A percentile compares a stretch with the other conserved stretches of the same genome.
Conservation (phyloP, 2,797 vertebrate genomes). For the Rhinogobio ventralis region DNA sequence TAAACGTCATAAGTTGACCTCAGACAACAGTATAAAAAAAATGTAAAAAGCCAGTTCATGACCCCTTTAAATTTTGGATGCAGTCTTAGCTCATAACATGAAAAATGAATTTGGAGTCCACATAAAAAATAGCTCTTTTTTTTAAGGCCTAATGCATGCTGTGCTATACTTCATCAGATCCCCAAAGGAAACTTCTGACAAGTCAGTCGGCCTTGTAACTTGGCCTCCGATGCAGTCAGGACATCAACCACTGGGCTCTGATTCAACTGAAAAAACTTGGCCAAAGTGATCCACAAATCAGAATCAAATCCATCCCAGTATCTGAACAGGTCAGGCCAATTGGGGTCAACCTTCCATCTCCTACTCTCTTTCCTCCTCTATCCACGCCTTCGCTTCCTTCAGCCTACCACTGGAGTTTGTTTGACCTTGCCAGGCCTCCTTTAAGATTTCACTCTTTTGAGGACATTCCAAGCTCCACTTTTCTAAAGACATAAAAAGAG, state of each 20-base stretch:
- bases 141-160: slow-evolving; percentile 56
- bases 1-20: no score
- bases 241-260: slow-evolving; percentile 57
- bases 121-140: slow-evolving; percentile 54
- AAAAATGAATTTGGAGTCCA: slow-evolving; percentile 60
- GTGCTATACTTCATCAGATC: slow-evolving; percentile 50
- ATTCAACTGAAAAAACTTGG: slow-evolving; percentile 52
- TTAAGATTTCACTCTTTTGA: slow-evolving; percentile 28
- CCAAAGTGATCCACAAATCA: slow-evolving; percentile 35
- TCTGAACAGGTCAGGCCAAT: slow-evolving; percentile 47
- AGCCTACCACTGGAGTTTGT: not conserved
- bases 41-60: no score
- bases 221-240: slow-evolving; percentile 57
- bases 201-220: slow-evolving; percentile 60
- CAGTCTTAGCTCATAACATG: slow-evolving; percentile 56
- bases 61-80: slow-evolving; percentile 2
- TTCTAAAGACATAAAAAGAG: slow-evolving; percentile 28
- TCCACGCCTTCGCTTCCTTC: not conserved
- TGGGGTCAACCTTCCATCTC: not conserved
- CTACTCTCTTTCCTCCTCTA: slow-evolving; percentile 24
- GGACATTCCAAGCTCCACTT: slow-evolving; percentile 30
- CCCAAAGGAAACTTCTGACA: slow-evolving; percentile 57
- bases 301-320: slow-evolving; percentile 46
- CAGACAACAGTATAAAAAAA: no score
- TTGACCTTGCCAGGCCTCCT: slow-evolving; percentile 29